Evolutionary conservation across 2,113 vertebrate genomes (phyloP).

Genomic region (Cnemophilus loriae): DNA sequence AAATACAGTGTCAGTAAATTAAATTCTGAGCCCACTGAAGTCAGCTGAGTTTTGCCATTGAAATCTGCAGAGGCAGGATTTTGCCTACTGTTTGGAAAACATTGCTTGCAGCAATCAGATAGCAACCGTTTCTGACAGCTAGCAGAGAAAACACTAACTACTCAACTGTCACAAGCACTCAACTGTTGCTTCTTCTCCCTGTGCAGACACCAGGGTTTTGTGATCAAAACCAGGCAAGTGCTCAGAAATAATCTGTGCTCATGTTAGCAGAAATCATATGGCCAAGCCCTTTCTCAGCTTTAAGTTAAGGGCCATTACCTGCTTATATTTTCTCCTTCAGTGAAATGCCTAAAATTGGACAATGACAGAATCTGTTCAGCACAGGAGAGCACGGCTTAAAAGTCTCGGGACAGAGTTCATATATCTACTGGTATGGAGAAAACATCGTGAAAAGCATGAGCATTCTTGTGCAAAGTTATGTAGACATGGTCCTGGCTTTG

Average conservation of each 20-base stretch:
- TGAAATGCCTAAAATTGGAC: not conserved
- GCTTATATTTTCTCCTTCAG: not conserved
- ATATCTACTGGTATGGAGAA: not conserved
- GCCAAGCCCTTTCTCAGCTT: not conserved
- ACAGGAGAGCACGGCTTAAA: not conserved
- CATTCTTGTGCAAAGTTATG: not conserved
- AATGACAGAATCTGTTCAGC: not conserved
- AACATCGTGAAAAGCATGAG: not conserved
- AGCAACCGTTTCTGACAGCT: not conserved
- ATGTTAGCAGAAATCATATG: not conserved
- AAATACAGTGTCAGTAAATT: not conserved
- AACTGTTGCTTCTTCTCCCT: not conserved
- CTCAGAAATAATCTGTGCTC: not conserved
- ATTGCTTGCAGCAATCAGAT: not conserved
- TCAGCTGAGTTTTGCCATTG: not conserved
- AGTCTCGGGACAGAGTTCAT: not conserved
- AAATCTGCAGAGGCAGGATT: not conserved
- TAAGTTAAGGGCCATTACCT: not conserved
- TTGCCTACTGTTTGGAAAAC: not conserved
- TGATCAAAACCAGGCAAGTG: not conserved
- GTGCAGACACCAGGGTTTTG: not conserved
- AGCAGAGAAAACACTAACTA: not conserved
- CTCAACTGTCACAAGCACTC: not conserved
- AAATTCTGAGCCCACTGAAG: not conserved
- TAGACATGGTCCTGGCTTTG: not conserved